phyloP scores from a whole-genome alignment of 2,113 vertebrate species.

The Zootoca vivipara region DNA sequence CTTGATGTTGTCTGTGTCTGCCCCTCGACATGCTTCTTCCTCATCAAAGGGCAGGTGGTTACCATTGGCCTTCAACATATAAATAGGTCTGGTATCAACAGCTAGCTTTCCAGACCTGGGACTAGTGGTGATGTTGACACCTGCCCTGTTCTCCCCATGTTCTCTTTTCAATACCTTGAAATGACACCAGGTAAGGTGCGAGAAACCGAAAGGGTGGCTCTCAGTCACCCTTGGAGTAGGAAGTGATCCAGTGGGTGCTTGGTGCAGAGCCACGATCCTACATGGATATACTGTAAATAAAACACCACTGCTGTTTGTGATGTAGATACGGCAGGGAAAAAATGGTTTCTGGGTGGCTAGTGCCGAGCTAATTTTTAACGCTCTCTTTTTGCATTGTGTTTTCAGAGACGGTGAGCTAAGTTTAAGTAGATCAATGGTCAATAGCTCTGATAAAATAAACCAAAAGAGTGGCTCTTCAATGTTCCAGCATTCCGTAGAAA shows the following conservation, averaged over 20 bases:
- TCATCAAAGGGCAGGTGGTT: no score
- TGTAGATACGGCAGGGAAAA: conserved; percentile 20
- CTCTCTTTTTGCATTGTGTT: conserved; percentile 66
- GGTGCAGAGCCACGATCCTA: not conserved
- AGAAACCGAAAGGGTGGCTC: not conserved
- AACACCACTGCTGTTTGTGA: conserved; percentile 10
- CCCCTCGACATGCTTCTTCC: no score
- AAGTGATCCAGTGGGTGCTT: not conserved
- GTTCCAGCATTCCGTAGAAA: conserved; percentile 75
- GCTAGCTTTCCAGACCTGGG: no score
- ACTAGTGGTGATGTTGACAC: not conserved
- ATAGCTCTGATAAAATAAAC: conserved; percentile 80
- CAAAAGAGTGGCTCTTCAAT: conserved; percentile 76
- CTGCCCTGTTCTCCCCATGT: not conserved
- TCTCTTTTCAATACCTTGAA: not conserved
- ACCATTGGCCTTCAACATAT: not conserved
- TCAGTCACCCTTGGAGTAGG: not conserved
- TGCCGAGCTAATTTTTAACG: conserved; percentile 21
- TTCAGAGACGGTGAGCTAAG: conserved; percentile 81
- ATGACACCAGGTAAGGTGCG: not conserved
- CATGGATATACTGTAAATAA: not conserved
- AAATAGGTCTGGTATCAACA: not conserved
- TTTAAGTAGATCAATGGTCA: conserved; percentile 83
- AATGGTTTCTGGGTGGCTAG: not conserved
- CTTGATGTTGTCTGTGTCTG: no score